Percentiles rank a stretch among this genome's conserved stretches.
phyloP scores from a whole-genome alignment of 2,888 invertebrate genomes.

The Drosophila emarginata region DNA sequence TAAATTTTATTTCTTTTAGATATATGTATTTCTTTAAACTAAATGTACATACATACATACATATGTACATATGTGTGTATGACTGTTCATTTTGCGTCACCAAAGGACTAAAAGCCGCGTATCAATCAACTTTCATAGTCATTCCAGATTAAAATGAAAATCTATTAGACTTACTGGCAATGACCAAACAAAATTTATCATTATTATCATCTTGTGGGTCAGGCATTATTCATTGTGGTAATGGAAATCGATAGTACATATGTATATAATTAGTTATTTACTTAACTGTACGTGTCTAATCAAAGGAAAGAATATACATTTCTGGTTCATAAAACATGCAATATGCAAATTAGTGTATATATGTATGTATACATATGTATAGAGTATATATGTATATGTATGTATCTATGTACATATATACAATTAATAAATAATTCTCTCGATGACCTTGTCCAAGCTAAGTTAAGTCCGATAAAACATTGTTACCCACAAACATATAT shows the following conservation, averaged over 20 bases:
- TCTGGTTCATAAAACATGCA: neutral
- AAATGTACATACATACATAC: too few species aligned
- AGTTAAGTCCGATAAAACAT: neutral
- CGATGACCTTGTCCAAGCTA: neutral
- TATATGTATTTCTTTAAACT: too few species aligned
- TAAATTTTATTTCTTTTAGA: too few species aligned
- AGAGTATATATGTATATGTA: neutral
- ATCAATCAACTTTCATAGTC: too few species aligned
- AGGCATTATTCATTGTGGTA: neutral
- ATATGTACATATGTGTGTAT: too few species aligned
- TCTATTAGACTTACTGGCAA: neutral
- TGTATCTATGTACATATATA: too few species aligned
- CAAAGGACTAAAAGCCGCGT: too few species aligned
- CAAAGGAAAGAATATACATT: too few species aligned
- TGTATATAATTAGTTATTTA: neutral
- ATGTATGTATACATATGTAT: too few species aligned
- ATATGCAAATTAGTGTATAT: neutral
- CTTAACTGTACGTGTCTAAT: too few species aligned
- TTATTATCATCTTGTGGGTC: neutral
- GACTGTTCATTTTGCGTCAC: too few species aligned
- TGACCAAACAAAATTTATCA: neutral
- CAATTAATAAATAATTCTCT: neutral
- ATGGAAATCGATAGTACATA: neutral
- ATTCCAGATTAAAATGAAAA: neutral
- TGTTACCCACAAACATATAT: neutral